A percentile compares a stretch with the other conserved stretches of the same genome.
These are phyloP conservation scores for Hypotaenidia okinawae DNA, from an alignment of 2,797 vertebrate genomes.

Conservation along the genomic window DNA sequence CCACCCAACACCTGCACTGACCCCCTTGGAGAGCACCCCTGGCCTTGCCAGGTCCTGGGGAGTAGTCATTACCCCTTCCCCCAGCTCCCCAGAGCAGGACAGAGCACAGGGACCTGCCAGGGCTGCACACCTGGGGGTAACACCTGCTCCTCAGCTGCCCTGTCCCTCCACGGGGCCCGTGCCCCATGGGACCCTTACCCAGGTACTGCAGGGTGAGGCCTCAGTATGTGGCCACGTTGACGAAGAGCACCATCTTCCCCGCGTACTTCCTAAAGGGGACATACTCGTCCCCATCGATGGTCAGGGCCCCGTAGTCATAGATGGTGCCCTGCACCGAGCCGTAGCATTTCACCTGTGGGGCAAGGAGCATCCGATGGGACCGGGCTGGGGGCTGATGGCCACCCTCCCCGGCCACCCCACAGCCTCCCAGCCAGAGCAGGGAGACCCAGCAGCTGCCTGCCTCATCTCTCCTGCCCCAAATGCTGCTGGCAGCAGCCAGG, in stretches of 20 bases:
- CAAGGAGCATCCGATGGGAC: neutral
- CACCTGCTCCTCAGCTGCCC: fast-evolving
- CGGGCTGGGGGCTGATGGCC: neutral
- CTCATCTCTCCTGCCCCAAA: neutral
- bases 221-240: constrained; percentile 95
- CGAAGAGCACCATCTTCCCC: constrained; percentile 87
- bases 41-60: fast-evolving
- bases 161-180: fast-evolving
- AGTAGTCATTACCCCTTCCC: neutral
- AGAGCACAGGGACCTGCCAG: fast-evolving
- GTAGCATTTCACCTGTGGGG: constrained; percentile 80
- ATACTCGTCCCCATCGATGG: constrained; percentile 77
- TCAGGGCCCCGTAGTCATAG: constrained; percentile 82
- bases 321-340: constrained; percentile 76
- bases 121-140: fast-evolving
- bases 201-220: constrained; percentile 87
- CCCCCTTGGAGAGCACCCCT: fast-evolving
- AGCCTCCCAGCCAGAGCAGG: fast-evolving
- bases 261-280: constrained; percentile 81
- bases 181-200: constrained; percentile 76
- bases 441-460: neutral
- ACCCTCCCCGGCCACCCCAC: neutral
- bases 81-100: fast-evolving
- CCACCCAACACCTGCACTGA: no score
- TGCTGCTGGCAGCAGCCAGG: neutral